Base-by-base conservation (phyloP, 2,797 vertebrate species). In the Corythornis leucogaster region DNA sequence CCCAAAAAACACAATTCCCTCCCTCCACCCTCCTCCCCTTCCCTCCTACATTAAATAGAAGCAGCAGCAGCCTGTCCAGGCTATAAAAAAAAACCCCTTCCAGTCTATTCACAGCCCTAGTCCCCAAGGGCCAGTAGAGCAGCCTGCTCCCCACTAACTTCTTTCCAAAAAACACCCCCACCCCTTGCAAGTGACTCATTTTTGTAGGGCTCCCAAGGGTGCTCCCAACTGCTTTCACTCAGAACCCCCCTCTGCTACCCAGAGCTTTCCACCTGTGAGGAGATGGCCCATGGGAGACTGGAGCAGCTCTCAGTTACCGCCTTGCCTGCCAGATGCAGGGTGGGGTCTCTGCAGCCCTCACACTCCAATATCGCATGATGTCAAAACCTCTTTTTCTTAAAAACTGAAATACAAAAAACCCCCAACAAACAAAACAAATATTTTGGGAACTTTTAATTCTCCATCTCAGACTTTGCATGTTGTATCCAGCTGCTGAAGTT, bases 311-410 rank as follows among this genome's bases (percentile, higher is more conserved):
- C 0, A 2, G 69, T 78, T 70, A 82, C 88, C 73, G 94, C 93
- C 81, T 73, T 0, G 30, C 59, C 69, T 87, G 83, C 88, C 96
- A 96, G 93, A 80, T 96, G 95, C 51, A 94, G 95, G 95, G 95
- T 92, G 96, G 78, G 59, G 80, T 58, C 70, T 84, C 59, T 55
- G 57, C 76, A 94, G 46, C 55, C 35, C 74, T 89, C 25, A 20
- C 28, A 42, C 48, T 91, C 28, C 42, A 74, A 18, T 21, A 73
- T 14, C 5, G 0, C 24, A 58, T 77, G 57, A 90, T 67, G 73
- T 55, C 66, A 90, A 70, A 87, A 11, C 4, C n/a, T 19, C 6
- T 19, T 48, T 8, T 38, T 51, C 43, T 58, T 42, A 5, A 45
- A 26, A 18, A 62, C 12, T 25, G 6, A 48, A 25, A 25, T 25